phyloP scores from a whole-genome alignment of 2,797 vertebrate species.

The Champsocephalus esox region DNA sequence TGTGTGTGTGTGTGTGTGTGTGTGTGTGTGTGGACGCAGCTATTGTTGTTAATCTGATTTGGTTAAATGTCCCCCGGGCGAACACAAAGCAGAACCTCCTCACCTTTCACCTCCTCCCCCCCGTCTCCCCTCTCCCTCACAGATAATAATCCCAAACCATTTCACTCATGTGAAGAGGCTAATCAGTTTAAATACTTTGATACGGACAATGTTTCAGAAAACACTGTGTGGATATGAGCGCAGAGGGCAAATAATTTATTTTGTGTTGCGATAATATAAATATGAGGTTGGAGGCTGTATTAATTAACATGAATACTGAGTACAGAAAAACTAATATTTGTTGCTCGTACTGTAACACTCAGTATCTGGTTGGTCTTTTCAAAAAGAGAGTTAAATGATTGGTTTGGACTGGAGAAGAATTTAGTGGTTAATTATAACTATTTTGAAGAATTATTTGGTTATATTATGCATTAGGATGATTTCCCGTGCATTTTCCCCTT shows the following conservation, averaged over 20 bases:
- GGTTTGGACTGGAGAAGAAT: background rate
- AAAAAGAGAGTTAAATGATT: too few relatives aligned
- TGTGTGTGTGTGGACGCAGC: constrained; percentile 77
- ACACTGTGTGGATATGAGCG: background rate
- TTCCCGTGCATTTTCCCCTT: too few relatives aligned
- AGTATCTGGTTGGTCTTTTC: background rate
- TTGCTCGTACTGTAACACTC: background rate
- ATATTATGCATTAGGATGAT: background rate
- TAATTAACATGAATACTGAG: accelerated
- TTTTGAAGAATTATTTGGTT: background rate
- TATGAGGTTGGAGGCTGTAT: background rate
- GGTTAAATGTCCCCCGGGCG: constrained; percentile 88
- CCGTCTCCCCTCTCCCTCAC: constrained; percentile 41
- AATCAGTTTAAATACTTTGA: constrained; percentile 63
- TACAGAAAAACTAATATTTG: background rate
- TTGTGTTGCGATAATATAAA: background rate
- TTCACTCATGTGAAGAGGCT: constrained; percentile 58
- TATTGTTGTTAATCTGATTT: constrained; percentile 96
- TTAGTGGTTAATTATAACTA: background rate
- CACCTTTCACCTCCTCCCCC: constrained; percentile 68
- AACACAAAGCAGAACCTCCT: constrained; percentile 87
- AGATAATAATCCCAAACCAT: constrained; percentile 43
- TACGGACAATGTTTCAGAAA: constrained; percentile 13
- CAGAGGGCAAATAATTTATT: constrained; percentile 6
- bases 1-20: constrained; percentile 39